Evolutionary conservation across 2,797 vertebrate genomes (phyloP).

Genomic region (Sebastes dallii): DNA sequence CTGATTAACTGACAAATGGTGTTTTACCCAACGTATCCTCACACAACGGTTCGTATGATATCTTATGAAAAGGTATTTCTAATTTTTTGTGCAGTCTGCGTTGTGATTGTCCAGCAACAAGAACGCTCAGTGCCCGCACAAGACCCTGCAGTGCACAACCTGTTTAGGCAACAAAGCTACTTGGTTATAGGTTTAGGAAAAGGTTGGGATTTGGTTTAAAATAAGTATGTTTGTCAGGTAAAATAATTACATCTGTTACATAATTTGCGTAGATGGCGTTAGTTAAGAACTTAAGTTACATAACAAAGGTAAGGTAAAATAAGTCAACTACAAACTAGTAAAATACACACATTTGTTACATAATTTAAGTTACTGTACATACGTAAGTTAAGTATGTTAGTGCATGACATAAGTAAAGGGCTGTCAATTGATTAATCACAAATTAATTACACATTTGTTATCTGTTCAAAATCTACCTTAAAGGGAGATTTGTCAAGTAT

Average conservation of each 20-base stretch:
- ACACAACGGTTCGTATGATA: background rate
- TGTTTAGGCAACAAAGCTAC: background rate
- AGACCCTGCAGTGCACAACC: too few relatives aligned
- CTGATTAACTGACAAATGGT: background rate
- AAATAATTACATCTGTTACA: background rate
- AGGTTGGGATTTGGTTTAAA: background rate
- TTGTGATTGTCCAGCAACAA: too few relatives aligned
- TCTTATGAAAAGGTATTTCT: background rate
- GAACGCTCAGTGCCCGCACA: too few relatives aligned
- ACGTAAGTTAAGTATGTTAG: too few relatives aligned
- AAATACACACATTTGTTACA: too few relatives aligned
- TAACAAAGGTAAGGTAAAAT: background rate
- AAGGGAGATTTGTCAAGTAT: too few relatives aligned
- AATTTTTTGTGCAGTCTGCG: too few relatives aligned
- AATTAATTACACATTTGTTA: too few relatives aligned
- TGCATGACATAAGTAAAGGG: too few relatives aligned
- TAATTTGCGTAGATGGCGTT: background rate
- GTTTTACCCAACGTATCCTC: background rate
- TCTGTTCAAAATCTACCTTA: too few relatives aligned
- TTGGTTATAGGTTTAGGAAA: background rate
- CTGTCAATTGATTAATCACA: too few relatives aligned
- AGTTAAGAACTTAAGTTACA: background rate
- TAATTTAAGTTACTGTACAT: too few relatives aligned
- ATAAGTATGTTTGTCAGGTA: background rate
- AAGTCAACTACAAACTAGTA: background rate